Base-by-base conservation (phyloP, 2,113 vertebrate species). In the Xyliphius kryptos region DNA sequence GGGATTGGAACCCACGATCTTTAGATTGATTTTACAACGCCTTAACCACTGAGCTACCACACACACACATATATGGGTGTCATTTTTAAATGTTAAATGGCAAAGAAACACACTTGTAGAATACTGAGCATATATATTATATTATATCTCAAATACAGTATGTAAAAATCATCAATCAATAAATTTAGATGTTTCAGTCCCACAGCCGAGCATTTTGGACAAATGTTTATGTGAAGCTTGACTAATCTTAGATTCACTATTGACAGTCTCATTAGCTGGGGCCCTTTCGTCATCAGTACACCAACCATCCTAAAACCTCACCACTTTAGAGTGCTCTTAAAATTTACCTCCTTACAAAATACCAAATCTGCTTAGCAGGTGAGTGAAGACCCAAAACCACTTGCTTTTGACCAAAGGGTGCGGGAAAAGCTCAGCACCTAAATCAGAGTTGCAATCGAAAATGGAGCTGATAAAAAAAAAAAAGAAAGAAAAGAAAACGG, bases 361-460 rank as follows among this genome's bases (percentile, higher is more conserved):
- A 17, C 38, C 36, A 44, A 37, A 36, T 55, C 55, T 58, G 38
- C 36, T 67, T 63, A 53, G 8, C 38, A 37, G 21, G 15, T 19
- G 61, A 44, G 19, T n/a, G 19, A 68, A 10, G 14, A 38, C 50
- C 53, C 50, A 52, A 71, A 71, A 46, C 17, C 47, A 9, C 36
- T 50, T 53, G 58, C 41, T 63, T 32, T 32, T 53, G 41, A 63
- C 54, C n/a, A 20, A 41, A 43, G 53, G 14, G 52, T 52, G 41
- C 13, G 6, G 54, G 22, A 14, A 44, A 43, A 46, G 20, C 49
- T 36, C 36, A 37, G 37, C 43, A 22, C 56, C 44, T 41, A 60
- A 67, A 67, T 63, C 44, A 37, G 56, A 59, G 44, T 50, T 5
- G 16, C 56, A 40, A 63, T 53, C 53, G 56, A 71, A 16, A 47